phyloP scores from a whole-genome alignment of 2,888 invertebrate genomes.

The Neocrepidodera transversa region DNA sequence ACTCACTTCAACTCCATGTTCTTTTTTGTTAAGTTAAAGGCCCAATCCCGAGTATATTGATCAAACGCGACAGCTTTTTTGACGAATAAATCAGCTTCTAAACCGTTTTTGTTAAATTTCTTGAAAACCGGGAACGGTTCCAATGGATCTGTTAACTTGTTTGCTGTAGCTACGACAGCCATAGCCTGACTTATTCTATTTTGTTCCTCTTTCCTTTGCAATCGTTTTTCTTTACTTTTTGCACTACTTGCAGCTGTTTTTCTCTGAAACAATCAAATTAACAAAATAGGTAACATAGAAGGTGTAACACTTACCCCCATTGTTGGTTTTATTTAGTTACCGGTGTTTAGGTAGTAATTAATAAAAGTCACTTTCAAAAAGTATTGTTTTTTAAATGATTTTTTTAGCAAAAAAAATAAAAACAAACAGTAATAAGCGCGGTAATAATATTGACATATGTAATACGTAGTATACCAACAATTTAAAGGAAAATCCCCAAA shows the following conservation, averaged over 20 bases:
- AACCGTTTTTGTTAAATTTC: constrained; percentile 68
- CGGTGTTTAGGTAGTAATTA: background rate
- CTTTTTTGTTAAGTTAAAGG: constrained; percentile 75
- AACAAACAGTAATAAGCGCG: background rate
- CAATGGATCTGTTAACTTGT: constrained; percentile 66
- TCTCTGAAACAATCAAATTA: constrained; percentile 56
- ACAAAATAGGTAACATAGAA: background rate
- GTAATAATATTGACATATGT: constrained; percentile 3
- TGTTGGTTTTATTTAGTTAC: background rate
- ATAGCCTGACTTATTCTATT: constrained; percentile 67
- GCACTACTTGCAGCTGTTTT: constrained; percentile 62
- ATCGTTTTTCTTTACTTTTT: constrained; percentile 69
- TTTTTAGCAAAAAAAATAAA: background rate
- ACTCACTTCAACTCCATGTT: constrained; percentile 82
- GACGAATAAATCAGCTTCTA: constrained; percentile 68
- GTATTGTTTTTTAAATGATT: background rate
- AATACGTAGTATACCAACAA: background rate
- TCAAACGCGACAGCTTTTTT: constrained; percentile 66
- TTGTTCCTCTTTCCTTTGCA: constrained; percentile 68
- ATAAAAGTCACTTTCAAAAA: background rate
- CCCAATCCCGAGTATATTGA: constrained; percentile 69
- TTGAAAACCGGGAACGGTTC: constrained; percentile 68
- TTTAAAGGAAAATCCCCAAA: too few relatives aligned
- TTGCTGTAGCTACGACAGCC: constrained; percentile 68
- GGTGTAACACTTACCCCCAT: background rate